Base-by-base conservation (phyloP, 2,113 vertebrate species). In the Alligator sinensis region DNA sequence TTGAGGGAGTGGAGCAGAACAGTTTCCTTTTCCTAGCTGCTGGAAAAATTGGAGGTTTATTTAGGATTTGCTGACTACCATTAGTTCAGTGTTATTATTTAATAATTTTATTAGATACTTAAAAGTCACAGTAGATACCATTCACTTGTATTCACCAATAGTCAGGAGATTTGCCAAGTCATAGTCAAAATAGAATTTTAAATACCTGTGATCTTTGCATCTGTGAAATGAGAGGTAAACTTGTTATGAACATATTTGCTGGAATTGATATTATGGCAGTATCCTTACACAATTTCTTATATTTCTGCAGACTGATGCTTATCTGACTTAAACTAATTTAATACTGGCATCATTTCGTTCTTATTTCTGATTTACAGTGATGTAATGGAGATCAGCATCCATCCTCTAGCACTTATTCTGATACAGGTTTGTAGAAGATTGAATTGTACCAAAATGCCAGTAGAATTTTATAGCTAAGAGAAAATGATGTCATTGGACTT, bases 401-500 rank as follows among this genome's bases (percentile, higher is more conserved):
- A 0, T 79, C 78, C 93, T 88, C 27, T 60, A 38, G 75, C 25
- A 47, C 93, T 96, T 94, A 86, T 95, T 92, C 57, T 86, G 84
- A 74, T 94, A 92, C 91, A 96, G 84, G 89, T 94, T 91, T 91
- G 85, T 82, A 87, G 88, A 96, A 94, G 76, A 87, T 84, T 85
- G 87, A 89, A 75, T 94, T 90, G 79, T 58, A 94, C 89, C 54
- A 92, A 98, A 95, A 92, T 83, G 94, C 94, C 95, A 97, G 87
- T 92, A 80, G 83, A 92, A 95, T 97, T 97, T 96, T 96, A 87
- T 90, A 97, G 96, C 97, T 97, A 97, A 97, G 94, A 94, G 95
- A 97, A 98, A 98, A 96, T 96, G 97, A 98, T 98, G 85, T 93
- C 86, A 85, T 92, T 84, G 93, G 98, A 98, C 97, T 97, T 97